Conservation (phyloP, 2,888 invertebrate genomes). For the Harpagoxenus sublaevis region DNA sequence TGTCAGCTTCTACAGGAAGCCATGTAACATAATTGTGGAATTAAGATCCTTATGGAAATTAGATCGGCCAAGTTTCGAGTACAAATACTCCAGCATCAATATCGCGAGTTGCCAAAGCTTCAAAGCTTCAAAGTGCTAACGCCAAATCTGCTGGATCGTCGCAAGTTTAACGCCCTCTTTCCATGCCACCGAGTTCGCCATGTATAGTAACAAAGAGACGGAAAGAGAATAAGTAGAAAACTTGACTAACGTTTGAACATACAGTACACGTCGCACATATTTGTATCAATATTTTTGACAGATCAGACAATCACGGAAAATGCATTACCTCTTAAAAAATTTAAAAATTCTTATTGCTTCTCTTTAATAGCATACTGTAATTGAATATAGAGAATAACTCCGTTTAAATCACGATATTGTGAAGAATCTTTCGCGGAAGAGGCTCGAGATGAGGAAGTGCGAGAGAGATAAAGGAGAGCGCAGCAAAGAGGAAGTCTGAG, state of each 20-base stretch:
- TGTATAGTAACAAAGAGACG: background rate
- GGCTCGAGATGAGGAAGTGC: conserved; percentile 34
- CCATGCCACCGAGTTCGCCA: background rate
- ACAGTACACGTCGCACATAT: background rate
- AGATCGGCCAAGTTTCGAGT: conserved; percentile 26
- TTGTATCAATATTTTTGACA: background rate
- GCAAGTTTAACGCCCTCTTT: conserved; percentile 11
- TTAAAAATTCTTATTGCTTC: background rate
- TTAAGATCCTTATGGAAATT: conserved; percentile 43
- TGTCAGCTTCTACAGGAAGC: background rate
- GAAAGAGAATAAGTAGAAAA: background rate
- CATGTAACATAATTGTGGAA: conserved; percentile 29
- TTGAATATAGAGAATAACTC: background rate
- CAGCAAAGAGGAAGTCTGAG: conserved; percentile 71
- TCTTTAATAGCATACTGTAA: background rate
- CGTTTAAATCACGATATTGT: conserved; percentile 63
- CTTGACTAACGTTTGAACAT: background rate
- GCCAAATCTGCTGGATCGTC: conserved; percentile 26
- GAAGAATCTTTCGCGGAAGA: conserved; percentile 56
- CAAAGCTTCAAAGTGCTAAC: conserved; percentile 31
- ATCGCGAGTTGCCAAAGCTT: conserved; percentile 39
- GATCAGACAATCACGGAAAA: background rate
- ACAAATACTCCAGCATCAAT: conserved; percentile 39
- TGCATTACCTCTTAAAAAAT: background rate
- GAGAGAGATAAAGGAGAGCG: conserved; percentile 38